These are phyloP conservation scores for Remorina albescens DNA, from an alignment of 2,797 vertebrate genomes.

Conservation along the genomic window DNA sequence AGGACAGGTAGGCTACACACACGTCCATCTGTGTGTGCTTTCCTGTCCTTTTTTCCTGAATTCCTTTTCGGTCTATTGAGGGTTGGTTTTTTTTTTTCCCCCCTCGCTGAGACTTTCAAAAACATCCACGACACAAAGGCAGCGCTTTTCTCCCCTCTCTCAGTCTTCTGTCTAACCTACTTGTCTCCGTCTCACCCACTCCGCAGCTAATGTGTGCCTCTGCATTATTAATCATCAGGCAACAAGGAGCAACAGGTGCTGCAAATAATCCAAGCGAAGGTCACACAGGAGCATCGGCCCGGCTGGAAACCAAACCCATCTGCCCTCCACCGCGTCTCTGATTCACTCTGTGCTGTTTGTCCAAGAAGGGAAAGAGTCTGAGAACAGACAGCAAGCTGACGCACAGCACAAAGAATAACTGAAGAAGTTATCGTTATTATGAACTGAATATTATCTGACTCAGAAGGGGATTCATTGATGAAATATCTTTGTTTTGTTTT, in stretches of 20 bases:
- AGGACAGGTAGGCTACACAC: conserved; percentile 30
- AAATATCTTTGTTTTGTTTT: no score
- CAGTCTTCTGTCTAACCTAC: conserved; percentile 9
- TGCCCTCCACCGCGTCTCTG: conserved; percentile 31
- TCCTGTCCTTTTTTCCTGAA: conserved; percentile 16
- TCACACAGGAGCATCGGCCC: conserved; percentile 61
- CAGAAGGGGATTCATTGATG: no score
- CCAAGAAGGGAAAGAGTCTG: not conserved
- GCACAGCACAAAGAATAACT: no score
- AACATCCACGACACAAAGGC: conserved; percentile 17
- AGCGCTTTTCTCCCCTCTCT: not conserved
- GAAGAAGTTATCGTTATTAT: not conserved
- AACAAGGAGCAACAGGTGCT: conserved; percentile 68
- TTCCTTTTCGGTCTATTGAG: conserved; percentile 8
- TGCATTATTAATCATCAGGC: conserved; percentile 79
- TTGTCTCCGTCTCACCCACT: conserved; percentile 36
- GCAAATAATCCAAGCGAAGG: conserved; percentile 75
- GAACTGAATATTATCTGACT: not conserved
- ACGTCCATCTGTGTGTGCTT: conserved; percentile 32
- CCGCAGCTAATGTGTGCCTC: conserved; percentile 64
- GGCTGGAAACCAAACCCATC: conserved; percentile 53
- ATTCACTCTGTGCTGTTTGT: conserved; percentile 7
- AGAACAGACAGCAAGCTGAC: not conserved
- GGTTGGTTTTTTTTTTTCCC: no score
- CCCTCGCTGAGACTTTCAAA: conserved; percentile 20